These are phyloP conservation scores for Ochotona princeps DNA, from an alignment of 2,113 vertebrate species.

Conservation along the genomic window DNA sequence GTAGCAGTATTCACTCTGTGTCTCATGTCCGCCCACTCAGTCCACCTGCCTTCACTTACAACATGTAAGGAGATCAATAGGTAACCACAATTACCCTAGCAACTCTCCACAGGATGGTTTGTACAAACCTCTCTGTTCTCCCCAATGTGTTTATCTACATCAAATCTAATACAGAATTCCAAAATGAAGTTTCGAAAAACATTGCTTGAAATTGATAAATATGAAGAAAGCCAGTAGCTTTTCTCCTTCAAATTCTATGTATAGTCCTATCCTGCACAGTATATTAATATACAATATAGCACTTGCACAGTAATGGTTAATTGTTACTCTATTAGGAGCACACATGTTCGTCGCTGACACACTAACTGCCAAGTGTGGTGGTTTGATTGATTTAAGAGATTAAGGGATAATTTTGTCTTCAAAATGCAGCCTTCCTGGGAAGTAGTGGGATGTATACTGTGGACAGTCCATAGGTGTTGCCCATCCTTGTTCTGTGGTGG, in stretches of 20 bases:
- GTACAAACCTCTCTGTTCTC: neutral
- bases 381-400: constrained; percentile 51
- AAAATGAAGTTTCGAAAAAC: constrained; percentile 33
- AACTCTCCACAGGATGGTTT: neutral
- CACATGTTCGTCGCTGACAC: neutral
- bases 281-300: constrained; percentile 3
- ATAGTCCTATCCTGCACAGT: neutral
- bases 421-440: neutral
- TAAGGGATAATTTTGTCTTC: constrained; percentile 53
- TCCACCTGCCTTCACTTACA: neutral
- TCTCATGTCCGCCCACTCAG: neutral
- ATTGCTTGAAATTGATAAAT: constrained; percentile 7
- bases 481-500: neutral
- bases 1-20: neutral
- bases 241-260: neutral
- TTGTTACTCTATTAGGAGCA: constrained; percentile 52
- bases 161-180: constrained; percentile 38
- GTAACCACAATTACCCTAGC: neutral
- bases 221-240: neutral
- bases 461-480: neutral
- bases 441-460: neutral
- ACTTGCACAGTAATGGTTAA: constrained; percentile 44
- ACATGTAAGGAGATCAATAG: constrained; percentile 22
- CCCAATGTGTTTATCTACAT: neutral
- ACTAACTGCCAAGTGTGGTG: neutral